Percentiles rank a stretch among this genome's conserved stretches.
phyloP scores from a whole-genome alignment of 2,888 invertebrate species.

The Dasysyrphus tricinctus region DNA sequence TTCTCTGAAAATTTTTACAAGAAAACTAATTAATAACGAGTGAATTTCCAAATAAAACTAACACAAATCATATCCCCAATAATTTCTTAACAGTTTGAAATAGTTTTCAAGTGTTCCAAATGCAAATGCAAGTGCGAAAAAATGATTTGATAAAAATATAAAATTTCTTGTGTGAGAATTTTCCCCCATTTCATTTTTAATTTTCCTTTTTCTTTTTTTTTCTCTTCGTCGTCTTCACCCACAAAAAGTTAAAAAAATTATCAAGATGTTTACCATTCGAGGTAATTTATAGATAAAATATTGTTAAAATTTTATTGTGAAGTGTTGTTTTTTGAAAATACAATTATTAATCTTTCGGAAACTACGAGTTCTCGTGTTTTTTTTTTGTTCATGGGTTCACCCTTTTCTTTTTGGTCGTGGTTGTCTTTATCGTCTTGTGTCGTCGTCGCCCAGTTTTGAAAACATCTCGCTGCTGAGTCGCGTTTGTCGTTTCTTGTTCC shows the following conservation, averaged over 20 bases:
- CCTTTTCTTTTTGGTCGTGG: neutral
- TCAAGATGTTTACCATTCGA: slow-evolving; percentile 77
- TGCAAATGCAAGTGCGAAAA: slow-evolving; percentile 52
- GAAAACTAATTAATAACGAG: slow-evolving; percentile 57
- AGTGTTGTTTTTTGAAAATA: neutral
- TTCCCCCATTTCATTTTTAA: slow-evolving; percentile 65
- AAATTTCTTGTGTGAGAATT: slow-evolving; percentile 55
- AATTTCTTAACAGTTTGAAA: slow-evolving; percentile 23
- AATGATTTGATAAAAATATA: slow-evolving; percentile 70
- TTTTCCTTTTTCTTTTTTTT: slow-evolving; percentile 59
- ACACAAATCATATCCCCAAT: slow-evolving; percentile 43
- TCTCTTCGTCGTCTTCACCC: slow-evolving; percentile 65
- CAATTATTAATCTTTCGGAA: slow-evolving; percentile 11
- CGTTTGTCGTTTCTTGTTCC: slow-evolving; percentile 9
- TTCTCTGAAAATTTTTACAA: slow-evolving; percentile 64
- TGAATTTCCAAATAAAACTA: slow-evolving; percentile 44
- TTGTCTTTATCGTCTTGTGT: neutral
- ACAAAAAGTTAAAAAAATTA: slow-evolving; percentile 49
- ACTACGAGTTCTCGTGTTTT: neutral
- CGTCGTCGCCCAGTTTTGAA: slow-evolving; percentile 40
- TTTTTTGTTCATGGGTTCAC: neutral
- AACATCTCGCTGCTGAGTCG: slow-evolving; percentile 19
- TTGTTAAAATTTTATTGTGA: slow-evolving; percentile 28
- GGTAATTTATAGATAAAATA: slow-evolving; percentile 72
- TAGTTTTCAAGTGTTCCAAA: slow-evolving; percentile 58